Evolutionary conservation across 2,888 invertebrate species (phyloP).

Genomic region (Camponotus fellah): DNA sequence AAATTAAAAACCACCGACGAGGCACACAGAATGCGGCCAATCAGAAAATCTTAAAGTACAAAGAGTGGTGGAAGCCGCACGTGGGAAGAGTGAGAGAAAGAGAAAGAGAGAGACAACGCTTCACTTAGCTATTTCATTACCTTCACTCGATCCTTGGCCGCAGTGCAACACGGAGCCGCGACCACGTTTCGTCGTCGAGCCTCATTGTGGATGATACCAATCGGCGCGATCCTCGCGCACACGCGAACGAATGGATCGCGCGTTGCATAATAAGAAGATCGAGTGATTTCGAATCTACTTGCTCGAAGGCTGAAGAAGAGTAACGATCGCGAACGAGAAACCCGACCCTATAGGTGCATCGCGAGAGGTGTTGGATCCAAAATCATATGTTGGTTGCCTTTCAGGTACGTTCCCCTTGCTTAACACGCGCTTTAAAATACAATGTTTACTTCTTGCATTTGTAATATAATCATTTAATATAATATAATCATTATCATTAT

Average conservation of each 20-base stretch:
- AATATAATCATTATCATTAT: not conserved
- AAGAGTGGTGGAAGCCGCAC: slow-evolving; percentile 49
- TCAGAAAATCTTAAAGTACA: not conserved
- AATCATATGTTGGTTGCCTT: slow-evolving; percentile 50
- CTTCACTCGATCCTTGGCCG: slow-evolving; percentile 79
- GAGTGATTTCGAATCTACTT: slow-evolving; percentile 8
- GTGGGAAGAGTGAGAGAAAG: slow-evolving; percentile 42
- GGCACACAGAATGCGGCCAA: slow-evolving; percentile 29
- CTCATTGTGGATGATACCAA: slow-evolving; percentile 37
- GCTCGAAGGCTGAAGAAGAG: not conserved
- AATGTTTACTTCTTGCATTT: not conserved
- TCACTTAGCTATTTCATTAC: slow-evolving; percentile 80
- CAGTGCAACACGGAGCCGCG: slow-evolving; percentile 73
- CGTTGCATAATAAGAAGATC: slow-evolving; percentile 15
- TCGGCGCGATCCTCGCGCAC: slow-evolving; percentile 60
- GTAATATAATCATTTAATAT: not conserved
- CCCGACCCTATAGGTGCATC: not conserved
- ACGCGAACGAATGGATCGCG: slow-evolving; percentile 45
- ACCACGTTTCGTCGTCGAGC: slow-evolving; percentile 63
- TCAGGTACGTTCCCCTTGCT: slow-evolving; percentile 54
- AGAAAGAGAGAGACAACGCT: slow-evolving; percentile 57
- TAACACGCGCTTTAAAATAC: not conserved
- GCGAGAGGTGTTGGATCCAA: not conserved
- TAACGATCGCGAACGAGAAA: not conserved
- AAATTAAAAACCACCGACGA: slow-evolving; percentile 18